These are phyloP conservation scores for Holocentrus rufus DNA, from an alignment of 2,797 vertebrate species.

Conservation along the genomic window DNA sequence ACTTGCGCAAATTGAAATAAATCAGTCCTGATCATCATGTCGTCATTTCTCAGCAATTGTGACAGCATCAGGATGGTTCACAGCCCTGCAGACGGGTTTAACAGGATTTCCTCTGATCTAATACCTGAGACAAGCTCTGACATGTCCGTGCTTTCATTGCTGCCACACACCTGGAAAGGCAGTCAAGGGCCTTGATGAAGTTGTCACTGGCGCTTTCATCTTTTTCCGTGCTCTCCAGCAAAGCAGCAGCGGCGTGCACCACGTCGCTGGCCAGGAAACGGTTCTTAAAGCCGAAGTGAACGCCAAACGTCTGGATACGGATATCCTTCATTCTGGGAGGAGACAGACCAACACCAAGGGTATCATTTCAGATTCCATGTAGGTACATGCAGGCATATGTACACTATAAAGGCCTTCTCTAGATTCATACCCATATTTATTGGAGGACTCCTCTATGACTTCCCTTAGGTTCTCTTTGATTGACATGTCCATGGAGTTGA, in stretches of 20 bases:
- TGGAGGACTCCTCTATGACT: conserved; percentile 97
- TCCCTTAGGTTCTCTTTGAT: conserved; percentile 96
- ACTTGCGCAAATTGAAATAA: too few relatives aligned
- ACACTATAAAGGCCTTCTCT: not conserved
- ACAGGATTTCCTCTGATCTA: not conserved
- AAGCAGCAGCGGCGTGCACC: conserved; percentile 88
- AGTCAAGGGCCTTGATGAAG: conserved; percentile 96
- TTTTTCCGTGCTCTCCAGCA: conserved; percentile 92
- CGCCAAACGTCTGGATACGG: conserved; percentile 94
- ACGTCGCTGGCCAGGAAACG: conserved; percentile 95
- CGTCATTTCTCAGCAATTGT: not conserved
- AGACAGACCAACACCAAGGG: not conserved
- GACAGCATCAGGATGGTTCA: not conserved
- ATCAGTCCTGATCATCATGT: not conserved
- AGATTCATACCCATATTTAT: conserved; percentile 91
- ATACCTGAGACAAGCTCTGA: not conserved
- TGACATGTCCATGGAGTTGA: conserved; percentile 93
- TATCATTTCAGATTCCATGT: not conserved
- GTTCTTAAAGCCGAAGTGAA: conserved; percentile 97
- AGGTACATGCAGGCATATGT: not conserved
- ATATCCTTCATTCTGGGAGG: conserved; percentile 94
- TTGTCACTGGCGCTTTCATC: conserved; percentile 85
- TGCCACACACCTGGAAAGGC: conserved; percentile 89
- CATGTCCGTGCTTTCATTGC: not conserved
- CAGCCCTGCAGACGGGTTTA: not conserved